Percentiles rank a stretch among this genome's conserved stretches.
These are phyloP conservation scores for Spea multiplicata DNA, from an alignment of 2,113 vertebrate species.

Conservation along the genomic window DNA sequence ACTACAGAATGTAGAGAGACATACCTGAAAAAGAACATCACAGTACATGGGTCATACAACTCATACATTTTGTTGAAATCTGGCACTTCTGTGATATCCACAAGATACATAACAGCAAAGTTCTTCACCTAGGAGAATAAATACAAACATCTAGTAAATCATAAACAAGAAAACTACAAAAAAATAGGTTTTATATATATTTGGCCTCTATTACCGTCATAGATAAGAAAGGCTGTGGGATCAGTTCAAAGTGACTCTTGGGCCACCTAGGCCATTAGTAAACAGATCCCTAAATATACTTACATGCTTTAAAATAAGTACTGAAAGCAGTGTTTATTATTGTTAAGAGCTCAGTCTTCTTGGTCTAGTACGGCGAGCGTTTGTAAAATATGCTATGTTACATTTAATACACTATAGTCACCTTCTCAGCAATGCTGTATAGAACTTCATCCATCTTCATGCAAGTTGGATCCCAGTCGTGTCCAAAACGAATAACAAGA, in stretches of 20 bases:
- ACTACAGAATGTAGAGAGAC: background rate
- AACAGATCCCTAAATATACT: too few species aligned
- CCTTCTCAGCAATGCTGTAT: slow-evolving; percentile 97
- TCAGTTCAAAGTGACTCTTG: too few species aligned
- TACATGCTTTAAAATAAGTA: background rate
- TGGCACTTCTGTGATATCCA: slow-evolving; percentile 98
- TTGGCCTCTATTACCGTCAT: too few species aligned
- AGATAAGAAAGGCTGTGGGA: too few species aligned
- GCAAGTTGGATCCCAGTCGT: slow-evolving; percentile 98
- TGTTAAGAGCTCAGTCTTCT: too few species aligned
- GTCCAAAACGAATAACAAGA: slow-evolving; percentile 92
- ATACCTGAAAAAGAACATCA: slow-evolving; percentile 99
- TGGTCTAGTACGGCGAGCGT: too few species aligned
- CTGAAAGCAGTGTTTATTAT: too few species aligned
- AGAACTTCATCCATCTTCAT: slow-evolving; percentile 99
- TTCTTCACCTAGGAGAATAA: slow-evolving; percentile 85
- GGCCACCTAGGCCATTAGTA: too few species aligned
- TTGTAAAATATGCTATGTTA: too few species aligned
- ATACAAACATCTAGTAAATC: too few species aligned
- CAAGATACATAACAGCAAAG: slow-evolving; percentile 96
- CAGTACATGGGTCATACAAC: slow-evolving; percentile 93
- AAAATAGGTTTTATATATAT: too few species aligned
- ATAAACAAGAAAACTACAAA: background rate
- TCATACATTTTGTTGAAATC: slow-evolving; percentile 99
- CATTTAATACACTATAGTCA: slow-evolving; percentile 47